A percentile compares a stretch with the other conserved stretches of the same genome.
phyloP scores from a whole-genome alignment of 2,888 invertebrate genomes.

The Drosophila lacicola region DNA sequence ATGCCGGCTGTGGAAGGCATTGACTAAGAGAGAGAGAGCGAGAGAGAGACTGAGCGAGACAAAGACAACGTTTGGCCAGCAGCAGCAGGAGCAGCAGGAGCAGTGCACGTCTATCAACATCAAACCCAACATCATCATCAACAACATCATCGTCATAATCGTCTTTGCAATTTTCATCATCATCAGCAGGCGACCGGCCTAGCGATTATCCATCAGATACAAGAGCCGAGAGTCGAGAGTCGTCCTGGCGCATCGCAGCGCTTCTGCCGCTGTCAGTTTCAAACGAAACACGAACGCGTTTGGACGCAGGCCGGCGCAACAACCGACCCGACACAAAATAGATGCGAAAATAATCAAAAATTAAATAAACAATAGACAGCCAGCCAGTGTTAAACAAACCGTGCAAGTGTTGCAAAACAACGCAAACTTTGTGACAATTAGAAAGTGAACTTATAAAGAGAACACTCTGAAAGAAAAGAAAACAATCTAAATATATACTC shows the following conservation, averaged over 20 bases:
- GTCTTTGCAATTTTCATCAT: slow-evolving; percentile 23
- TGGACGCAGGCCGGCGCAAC: slow-evolving; percentile 72
- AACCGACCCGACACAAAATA: slow-evolving; percentile 12
- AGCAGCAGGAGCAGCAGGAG: slow-evolving; percentile 7
- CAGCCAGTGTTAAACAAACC: slow-evolving; percentile 5
- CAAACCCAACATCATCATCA: slow-evolving; percentile 25
- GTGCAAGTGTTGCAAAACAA: slow-evolving; percentile 12
- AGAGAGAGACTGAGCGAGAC: slow-evolving; percentile 23
- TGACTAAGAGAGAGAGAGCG: slow-evolving; percentile 20
- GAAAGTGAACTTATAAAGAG: background rate
- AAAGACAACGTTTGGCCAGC: slow-evolving; percentile 31
- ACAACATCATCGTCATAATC: slow-evolving; percentile 27
- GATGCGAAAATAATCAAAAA: slow-evolving; percentile 26
- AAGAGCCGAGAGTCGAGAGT: slow-evolving; percentile 58
- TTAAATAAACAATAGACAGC: slow-evolving; percentile 5
- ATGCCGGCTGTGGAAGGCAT: slow-evolving; percentile 52
- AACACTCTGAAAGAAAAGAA: background rate
- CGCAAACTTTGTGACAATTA: slow-evolving; percentile 6
- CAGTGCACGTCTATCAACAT: slow-evolving; percentile 12
- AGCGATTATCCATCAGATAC: slow-evolving; percentile 62
- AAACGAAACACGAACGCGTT: slow-evolving; percentile 84
- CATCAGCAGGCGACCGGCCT: slow-evolving; percentile 51
- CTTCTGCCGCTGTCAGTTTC: slow-evolving; percentile 82
- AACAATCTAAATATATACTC: slow-evolving; percentile 1
- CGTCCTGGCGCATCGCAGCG: slow-evolving; percentile 65